These are phyloP conservation scores for Sparus aurata DNA, from an alignment of 2,797 vertebrate species.

Conservation along the genomic window DNA sequence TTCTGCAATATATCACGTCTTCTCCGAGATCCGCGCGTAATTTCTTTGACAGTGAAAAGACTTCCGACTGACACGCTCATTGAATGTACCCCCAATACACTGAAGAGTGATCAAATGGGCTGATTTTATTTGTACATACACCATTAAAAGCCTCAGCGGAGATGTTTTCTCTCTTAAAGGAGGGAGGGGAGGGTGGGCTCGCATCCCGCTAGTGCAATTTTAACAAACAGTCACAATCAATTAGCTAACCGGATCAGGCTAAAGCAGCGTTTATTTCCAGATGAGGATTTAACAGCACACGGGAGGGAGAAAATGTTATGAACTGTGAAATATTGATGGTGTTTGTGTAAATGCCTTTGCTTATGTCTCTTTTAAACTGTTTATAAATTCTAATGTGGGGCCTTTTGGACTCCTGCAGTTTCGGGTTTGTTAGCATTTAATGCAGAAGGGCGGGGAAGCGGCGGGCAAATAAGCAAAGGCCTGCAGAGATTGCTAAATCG, in stretches of 20 bases:
- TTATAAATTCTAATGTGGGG: constrained; percentile 85
- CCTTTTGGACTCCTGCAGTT: constrained; percentile 81
- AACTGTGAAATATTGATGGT: constrained; percentile 87
- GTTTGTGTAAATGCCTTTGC: constrained; percentile 86
- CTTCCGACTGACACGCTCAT: constrained; percentile 57
- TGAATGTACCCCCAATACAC: constrained; percentile 36
- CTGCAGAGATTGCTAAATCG: constrained; percentile 79
- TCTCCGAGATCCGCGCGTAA: constrained; percentile 32
- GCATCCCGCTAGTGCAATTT: constrained; percentile 56
- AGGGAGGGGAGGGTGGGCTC: not conserved
- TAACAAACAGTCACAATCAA: constrained; percentile 83
- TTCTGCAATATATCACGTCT: constrained; percentile 29
- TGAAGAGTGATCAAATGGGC: constrained; percentile 71
- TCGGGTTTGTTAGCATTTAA: constrained; percentile 82
- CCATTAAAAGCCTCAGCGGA: constrained; percentile 64
- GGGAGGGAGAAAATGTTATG: constrained; percentile 79
- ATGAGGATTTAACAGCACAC: constrained; percentile 78
- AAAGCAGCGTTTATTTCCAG: constrained; percentile 71
- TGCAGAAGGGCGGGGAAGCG: constrained; percentile 75
- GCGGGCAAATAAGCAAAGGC: constrained; percentile 84
- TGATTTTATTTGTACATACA: constrained; percentile 75
- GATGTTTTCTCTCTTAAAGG: constrained; percentile 65
- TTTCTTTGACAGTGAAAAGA: constrained; percentile 67
- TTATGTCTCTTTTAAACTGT: constrained; percentile 82
- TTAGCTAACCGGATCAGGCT: constrained; percentile 73